phyloP scores from a whole-genome alignment of 2,113 vertebrate species.

The Emydura subglobosa region DNA sequence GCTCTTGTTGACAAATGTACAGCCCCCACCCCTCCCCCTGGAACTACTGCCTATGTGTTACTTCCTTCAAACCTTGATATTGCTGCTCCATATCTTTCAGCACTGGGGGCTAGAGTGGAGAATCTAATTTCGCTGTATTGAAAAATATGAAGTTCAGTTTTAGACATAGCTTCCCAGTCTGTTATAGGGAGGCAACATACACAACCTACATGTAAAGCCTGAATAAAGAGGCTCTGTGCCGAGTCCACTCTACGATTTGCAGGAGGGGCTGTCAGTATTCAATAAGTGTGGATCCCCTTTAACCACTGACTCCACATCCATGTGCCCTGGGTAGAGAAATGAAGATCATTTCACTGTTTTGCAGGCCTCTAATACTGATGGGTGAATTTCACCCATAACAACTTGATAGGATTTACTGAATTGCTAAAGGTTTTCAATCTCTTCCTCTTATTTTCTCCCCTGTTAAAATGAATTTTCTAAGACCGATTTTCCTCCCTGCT shows the following conservation, averaged over 20 bases:
- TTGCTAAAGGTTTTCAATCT: conserved; percentile 32
- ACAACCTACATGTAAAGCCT: not conserved
- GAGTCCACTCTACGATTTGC: not conserved
- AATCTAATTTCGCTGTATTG: not conserved
- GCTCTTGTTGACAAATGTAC: not conserved
- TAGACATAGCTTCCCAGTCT: not conserved
- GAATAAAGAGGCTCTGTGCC: not conserved
- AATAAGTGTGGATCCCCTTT: not conserved
- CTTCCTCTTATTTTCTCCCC: conserved; percentile 2
- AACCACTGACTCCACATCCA: not conserved
- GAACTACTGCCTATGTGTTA: not conserved
- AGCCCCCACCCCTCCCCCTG: not conserved
- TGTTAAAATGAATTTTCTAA: conserved; percentile 52
- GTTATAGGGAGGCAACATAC: not conserved
- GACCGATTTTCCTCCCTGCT: not conserved
- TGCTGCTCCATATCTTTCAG: not conserved
- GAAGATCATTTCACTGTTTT: not conserved
- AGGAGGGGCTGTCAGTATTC: not conserved
- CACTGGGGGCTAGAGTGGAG: accelerated
- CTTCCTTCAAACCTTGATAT: not conserved
- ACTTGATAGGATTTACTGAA: conserved; percentile 26
- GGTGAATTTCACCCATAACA: not conserved
- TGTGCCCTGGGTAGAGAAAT: not conserved
- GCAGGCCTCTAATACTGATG: not conserved
- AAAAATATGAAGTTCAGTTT: not conserved